Conservation (phyloP, 30 jellyfish, hydroid and myxozoan species). For the Aurelia sp. region DNA sequence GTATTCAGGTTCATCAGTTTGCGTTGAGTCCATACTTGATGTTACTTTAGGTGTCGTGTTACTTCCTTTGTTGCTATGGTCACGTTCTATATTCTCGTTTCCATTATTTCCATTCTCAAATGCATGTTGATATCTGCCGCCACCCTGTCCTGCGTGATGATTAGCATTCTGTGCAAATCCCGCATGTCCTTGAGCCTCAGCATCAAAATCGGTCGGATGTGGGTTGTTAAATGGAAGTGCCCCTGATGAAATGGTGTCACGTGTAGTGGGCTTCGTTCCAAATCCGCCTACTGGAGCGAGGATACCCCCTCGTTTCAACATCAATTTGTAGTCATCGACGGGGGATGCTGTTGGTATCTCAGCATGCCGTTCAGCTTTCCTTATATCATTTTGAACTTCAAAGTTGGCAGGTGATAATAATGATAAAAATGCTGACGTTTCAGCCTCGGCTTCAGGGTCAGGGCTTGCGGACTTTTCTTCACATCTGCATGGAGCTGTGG, state of each 20-base stretch:
- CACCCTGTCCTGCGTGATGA: conserved; percentile 1
- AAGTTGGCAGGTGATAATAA: conserved; percentile 47
- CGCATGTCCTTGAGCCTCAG: conserved; percentile 18
- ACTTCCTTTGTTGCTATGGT: conserved; percentile 13
- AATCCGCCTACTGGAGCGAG: conserved; percentile 12
- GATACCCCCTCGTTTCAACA: conserved; percentile 62
- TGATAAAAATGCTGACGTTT: conserved; percentile 90
- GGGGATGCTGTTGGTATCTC: conserved; percentile 73
- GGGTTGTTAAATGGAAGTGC: conserved; percentile 65
- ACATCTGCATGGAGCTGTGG: conserved; percentile 92
- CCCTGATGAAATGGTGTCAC: conserved; percentile 23
- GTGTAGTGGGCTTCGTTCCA: conserved; percentile 21
- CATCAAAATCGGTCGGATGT: conserved; percentile 62
- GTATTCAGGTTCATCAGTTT: conserved; percentile 70
- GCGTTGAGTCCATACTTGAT: conserved; percentile 55
- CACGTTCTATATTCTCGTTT: conserved; percentile 34
- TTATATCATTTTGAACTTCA: conserved; percentile 40
- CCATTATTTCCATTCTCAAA: conserved; percentile 37
- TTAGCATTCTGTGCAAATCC: not conserved
- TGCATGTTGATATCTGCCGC: conserved; percentile 40
- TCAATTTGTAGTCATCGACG: conserved; percentile 61
- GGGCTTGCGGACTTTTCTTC: conserved; percentile 68
- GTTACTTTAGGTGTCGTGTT: conserved; percentile 25
- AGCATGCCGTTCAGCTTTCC: conserved; percentile 56
- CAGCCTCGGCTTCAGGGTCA: conserved; percentile 77